Conservation (phyloP, 2,888 invertebrate genomes). For the Ormyrus labotus region DNA sequence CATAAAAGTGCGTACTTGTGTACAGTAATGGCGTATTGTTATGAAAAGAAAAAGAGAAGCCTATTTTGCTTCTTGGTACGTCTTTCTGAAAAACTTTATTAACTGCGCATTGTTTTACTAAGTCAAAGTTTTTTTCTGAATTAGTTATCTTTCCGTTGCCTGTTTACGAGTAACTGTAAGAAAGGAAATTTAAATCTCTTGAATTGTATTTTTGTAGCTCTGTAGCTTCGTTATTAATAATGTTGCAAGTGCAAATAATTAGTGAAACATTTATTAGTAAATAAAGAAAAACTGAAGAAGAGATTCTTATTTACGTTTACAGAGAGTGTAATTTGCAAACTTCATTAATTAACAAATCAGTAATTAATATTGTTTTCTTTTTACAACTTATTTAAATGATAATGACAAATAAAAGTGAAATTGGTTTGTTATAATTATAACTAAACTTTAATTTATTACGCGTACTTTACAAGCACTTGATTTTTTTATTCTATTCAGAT, state of each 20-base stretch:
- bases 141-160: slow-evolving; percentile 23
- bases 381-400: neutral
- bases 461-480: slow-evolving; percentile 8
- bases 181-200: slow-evolving; percentile 4
- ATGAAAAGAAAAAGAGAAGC: slow-evolving; percentile 2
- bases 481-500: slow-evolving; percentile 11
- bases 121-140: slow-evolving; percentile 27
- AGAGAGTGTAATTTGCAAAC: neutral
- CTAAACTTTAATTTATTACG: slow-evolving; percentile 47
- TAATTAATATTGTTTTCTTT: slow-evolving; percentile 1
- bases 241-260: slow-evolving; percentile 11
- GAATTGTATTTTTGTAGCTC: slow-evolving; percentile 19
- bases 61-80: slow-evolving; percentile 1
- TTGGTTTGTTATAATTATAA: slow-evolving; percentile 21
- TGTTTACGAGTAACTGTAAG: slow-evolving; percentile 9
- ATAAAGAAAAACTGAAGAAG: neutral
- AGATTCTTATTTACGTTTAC: neutral
- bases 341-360: neutral
- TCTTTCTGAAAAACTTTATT: slow-evolving; percentile 9
- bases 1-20: slow-evolving; percentile 58
- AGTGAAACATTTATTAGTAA: neutral
- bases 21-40: slow-evolving; percentile 57
- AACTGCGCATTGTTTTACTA: slow-evolving; percentile 20
- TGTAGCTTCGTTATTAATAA: slow-evolving; percentile 26
- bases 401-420: neutral